phyloP scores from a whole-genome alignment of 2,113 vertebrate species.

The Phodopus roborovskii region DNA sequence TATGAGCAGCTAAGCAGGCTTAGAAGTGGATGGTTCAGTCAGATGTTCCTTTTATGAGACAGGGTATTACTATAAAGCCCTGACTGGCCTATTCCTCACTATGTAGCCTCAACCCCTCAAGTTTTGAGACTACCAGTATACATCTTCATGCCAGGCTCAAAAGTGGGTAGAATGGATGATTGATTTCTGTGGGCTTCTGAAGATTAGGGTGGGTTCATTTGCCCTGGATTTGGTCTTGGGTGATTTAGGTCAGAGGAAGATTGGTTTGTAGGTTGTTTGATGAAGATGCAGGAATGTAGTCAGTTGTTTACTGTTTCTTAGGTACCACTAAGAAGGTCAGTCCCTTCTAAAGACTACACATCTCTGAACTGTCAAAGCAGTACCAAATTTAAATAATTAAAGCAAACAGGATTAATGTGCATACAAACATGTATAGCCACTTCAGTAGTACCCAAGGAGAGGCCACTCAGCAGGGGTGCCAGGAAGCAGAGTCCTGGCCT shows the following conservation, averaged over 20 bases:
- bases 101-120: neutral
- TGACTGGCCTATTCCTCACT: neutral
- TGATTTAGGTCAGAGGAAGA: neutral
- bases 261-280: neutral
- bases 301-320: neutral
- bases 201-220: neutral
- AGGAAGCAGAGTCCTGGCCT: neutral
- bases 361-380: neutral
- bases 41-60: neutral
- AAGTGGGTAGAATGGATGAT: neutral
- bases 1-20: neutral
- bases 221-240: neutral
- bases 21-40: neutral
- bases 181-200: neutral
- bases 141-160: neutral
- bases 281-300: neutral
- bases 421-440: neutral
- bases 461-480: neutral
- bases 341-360: neutral
- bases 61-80: neutral
- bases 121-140: neutral
- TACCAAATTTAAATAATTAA: neutral
- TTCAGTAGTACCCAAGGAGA: neutral
- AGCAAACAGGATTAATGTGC: neutral
- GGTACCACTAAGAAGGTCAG: no score